Base-by-base conservation (phyloP, 30 jellyfish, hydroid and myxozoan genomes). In the Turritopsis dohrnii region DNA sequence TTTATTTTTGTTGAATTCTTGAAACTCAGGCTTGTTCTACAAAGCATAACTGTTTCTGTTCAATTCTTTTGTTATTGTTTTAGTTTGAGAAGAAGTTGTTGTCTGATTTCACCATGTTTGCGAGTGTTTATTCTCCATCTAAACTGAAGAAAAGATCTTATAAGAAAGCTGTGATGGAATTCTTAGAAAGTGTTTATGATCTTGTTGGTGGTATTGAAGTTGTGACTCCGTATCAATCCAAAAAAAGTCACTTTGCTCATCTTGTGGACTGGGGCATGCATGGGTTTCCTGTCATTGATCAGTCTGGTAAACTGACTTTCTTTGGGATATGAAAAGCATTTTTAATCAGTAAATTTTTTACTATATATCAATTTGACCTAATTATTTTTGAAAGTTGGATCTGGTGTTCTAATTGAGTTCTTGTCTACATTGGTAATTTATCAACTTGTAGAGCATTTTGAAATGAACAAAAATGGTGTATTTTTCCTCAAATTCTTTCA, bases 191-290 rank as follows among this genome's bases (percentile, higher is more conserved):
- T 21, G 41, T 74, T n/a, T 29, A 74, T 29, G 60, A 26, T 16
- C 9, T n/a, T 26, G 54, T 23, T 74, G 41, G 41, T 23, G 60
- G 26, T n/a, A 74, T 23, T 29, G 72, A 29, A 22, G 13, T 74
- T 13, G 71, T 7, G 26, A 29, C 1, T 4, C 65, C 52, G 53
- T 27, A 23, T 13, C 27, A 26, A 23, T 21, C 41, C 13, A 65
- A 80, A 21, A 30, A 29, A 18, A 60, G 72, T n/a, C 18, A 52
- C 28, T 54, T 65, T 41, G 17, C 31, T 25, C 52, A 9, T n/a
- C 77, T 80, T 26, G 52, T 80, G 4, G 82, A 53, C 0, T 80
- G 87, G 87, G 87, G 53, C 0, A 22, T 80, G 77, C 29, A 53
- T 52, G 81, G 60, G 21, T 80, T 80, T 80, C 54, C 41, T 18